These are phyloP conservation scores for Chaunax sp. DNA, from an alignment of 2,797 vertebrate species.

Conservation along the genomic window DNA sequence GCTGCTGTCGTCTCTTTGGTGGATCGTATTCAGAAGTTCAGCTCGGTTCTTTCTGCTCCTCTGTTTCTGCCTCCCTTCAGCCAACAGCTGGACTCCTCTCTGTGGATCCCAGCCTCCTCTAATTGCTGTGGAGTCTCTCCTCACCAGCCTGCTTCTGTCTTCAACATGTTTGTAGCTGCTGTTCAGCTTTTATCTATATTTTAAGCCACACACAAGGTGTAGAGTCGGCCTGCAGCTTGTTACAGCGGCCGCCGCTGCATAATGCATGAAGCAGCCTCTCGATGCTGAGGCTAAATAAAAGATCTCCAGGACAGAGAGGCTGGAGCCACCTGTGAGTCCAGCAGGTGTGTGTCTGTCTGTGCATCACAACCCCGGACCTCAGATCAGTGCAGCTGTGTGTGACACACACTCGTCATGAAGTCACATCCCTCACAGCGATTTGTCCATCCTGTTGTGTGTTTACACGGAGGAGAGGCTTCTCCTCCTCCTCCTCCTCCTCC, in stretches of 20 bases:
- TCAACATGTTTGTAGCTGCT: conserved; percentile 88
- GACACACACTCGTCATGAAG: conserved; percentile 32
- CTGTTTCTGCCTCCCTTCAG: conserved; percentile 33
- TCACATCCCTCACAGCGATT: conserved; percentile 39
- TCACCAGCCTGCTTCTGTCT: conserved; percentile 77
- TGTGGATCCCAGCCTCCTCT: conserved; percentile 66
- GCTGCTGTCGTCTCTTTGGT: conserved; percentile 49
- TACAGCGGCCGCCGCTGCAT: conserved; percentile 90
- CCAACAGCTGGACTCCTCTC: conserved; percentile 60
- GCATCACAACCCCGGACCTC: conserved; percentile 50
- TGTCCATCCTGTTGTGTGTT: conserved; percentile 49
- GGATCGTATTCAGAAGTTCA: conserved; percentile 49
- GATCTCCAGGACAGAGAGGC: conserved; percentile 76
- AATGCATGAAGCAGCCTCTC: conserved; percentile 90
- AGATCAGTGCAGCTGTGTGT: conserved; percentile 64
- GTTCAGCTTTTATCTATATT: conserved; percentile 99
- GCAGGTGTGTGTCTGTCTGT: conserved; percentile 53
- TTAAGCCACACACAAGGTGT: conserved; percentile 97
- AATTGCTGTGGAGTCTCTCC: conserved; percentile 85
- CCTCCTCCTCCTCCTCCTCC: not conserved
- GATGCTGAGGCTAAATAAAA: conserved; percentile 87
- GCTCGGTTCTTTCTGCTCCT: too few relatives aligned
- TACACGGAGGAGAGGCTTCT: conserved; percentile 25
- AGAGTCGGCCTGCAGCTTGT: conserved; percentile 92
- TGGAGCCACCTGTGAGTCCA: conserved; percentile 71